Base-by-base conservation (phyloP, 2,113 vertebrate genomes). In the Suncus etruscus region DNA sequence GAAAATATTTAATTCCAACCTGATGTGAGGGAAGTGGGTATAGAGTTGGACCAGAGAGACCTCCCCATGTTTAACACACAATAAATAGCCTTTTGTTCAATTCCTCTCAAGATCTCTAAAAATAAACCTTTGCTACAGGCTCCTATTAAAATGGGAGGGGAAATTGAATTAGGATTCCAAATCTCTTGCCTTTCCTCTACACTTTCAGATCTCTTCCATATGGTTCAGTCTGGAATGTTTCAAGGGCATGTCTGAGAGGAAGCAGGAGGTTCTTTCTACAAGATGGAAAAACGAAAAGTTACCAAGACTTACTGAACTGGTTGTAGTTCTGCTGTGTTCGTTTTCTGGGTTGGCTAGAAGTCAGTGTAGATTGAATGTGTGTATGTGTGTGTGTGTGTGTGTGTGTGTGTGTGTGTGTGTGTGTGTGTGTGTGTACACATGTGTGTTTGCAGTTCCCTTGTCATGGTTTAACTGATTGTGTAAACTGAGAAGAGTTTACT, bases 151-250 rank as follows among this genome's bases (percentile, higher is more conserved):
- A 90, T 92, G 77, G 94, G 75, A 87, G 94, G 87, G 94, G 94
- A 97, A 95, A 96, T 96, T 94, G 91, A 97, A 92, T 96, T 96
- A 18, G 84, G 61, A 92, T 94, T 97, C 93, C 16, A 61, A 73
- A 83, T 92, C 92, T 88, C 89, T 80, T 83, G 93, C 82, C 63
- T 82, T 61, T 97, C 78, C 66, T 89, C 22, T 79, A 93, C 93
- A 89, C 86, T 61, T 69, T 92, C 76, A 95, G 96, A 97, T 97
- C 65, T 73, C 63, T 97, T 96, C 95, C 97, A 96, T 96, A 96
- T 97, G 97, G 91, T 87, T 91, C 61, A 69, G 24, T 80, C 81
- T 96, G 94, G 91, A 91, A 78, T 84, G 91, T 84, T 80, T 83
- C 72, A 92, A 51, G 61, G 91, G 73, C 76, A 76, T 85, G 78